Conservation (phyloP, 2,888 invertebrate species). For the Drosophila setosimentum region DNA sequence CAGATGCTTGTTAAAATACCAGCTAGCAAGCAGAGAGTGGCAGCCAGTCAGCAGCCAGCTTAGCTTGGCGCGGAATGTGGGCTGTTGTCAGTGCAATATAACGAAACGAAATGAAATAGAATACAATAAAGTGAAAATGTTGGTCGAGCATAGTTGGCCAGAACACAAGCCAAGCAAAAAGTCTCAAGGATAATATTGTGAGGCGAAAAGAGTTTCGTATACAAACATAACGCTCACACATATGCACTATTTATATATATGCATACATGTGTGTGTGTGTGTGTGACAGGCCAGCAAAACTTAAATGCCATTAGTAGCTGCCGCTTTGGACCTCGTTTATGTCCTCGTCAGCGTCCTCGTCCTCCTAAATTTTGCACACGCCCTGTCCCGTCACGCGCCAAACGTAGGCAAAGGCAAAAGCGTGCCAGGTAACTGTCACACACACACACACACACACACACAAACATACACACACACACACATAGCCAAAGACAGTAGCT, state of each 20-base stretch:
- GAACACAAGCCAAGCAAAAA: conserved; percentile 17
- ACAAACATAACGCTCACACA: conserved; percentile 42
- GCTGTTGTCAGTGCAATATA: conserved; percentile 76
- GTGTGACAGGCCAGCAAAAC: conserved; percentile 67
- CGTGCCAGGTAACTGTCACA: conserved; percentile 77
- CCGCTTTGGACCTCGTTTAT: conserved; percentile 48
- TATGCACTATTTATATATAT: conserved; percentile 5
- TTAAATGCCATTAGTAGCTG: conserved; percentile 78
- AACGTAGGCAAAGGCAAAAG: conserved; percentile 54
- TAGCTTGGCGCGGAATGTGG: conserved; percentile 48
- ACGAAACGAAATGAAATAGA: conserved; percentile 68
- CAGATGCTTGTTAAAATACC: conserved; percentile 80
- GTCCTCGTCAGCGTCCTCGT: conserved; percentile 51
- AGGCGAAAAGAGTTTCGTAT: conserved; percentile 58
- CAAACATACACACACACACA: conserved; percentile 15
- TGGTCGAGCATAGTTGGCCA: conserved; percentile 29
- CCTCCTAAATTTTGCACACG: neutral
- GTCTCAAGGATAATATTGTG: conserved; percentile 65
- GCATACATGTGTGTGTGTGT: conserved; percentile 14
- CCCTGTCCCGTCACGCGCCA: conserved; percentile 18
- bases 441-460: conserved; percentile 41
- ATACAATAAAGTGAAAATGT: conserved; percentile 70
- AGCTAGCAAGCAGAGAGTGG: conserved; percentile 42
- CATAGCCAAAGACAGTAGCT: conserved; percentile 17
- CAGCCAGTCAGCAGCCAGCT: conserved; percentile 7